Evolutionary conservation across 2,113 vertebrate genomes (phyloP).

Genomic region (Protobothrops mucrosquamatus): DNA sequence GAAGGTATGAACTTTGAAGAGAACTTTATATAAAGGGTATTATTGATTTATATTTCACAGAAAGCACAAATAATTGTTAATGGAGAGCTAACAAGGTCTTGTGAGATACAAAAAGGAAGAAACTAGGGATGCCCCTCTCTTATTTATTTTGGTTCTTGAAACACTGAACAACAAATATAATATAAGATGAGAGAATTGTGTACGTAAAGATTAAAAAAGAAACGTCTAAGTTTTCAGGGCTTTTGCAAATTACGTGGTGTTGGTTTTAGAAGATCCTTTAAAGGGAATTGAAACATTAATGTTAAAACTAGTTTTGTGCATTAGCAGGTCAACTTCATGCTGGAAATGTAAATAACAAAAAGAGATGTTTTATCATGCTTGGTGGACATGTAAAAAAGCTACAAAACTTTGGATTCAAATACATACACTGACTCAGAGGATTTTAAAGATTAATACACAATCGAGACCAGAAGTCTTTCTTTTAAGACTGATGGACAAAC

Average conservation of each 20-base stretch:
- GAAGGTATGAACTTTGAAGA: neutral
- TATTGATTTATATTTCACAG: neutral
- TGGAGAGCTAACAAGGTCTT: neutral
- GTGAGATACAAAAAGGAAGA: neutral
- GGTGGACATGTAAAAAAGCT: neutral
- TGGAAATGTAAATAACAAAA: neutral
- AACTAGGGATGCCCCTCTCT: neutral
- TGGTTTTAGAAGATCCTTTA: neutral
- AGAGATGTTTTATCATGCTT: neutral
- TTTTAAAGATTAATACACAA: neutral
- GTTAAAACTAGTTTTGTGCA: neutral
- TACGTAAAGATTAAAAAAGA: neutral
- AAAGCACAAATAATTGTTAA: neutral
- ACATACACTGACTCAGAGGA: neutral
- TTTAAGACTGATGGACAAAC: neutral
- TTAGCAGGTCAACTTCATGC: neutral
- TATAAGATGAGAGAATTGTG: neutral
- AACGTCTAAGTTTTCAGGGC: neutral
- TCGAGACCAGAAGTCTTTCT: neutral
- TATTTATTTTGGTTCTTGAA: neutral
- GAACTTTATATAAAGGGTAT: neutral
- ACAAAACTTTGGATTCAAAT: neutral
- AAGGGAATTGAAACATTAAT: neutral
- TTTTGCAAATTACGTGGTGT: neutral
- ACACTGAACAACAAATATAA: neutral